Base-by-base conservation (phyloP, 2,113 vertebrate species). In the Gyps fulvus region DNA sequence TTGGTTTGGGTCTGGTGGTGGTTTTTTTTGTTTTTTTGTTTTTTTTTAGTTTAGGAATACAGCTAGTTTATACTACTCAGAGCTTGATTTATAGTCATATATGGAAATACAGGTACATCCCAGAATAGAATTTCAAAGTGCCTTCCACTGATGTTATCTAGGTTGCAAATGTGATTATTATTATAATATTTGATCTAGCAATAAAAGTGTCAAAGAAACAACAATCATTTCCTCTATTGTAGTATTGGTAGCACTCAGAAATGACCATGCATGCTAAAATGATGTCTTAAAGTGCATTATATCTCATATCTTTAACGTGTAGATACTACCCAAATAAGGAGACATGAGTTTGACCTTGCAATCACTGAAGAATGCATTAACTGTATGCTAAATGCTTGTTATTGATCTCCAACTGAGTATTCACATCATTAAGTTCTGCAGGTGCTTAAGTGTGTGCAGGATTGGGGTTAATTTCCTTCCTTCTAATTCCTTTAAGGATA, bases 401-500 rank as follows among this genome's bases (percentile, higher is more conserved):
- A 92, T 59, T 80, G 85, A 95, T 96, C 62, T 95, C 92, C 66
- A 76, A 22, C 83, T 57, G 88, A 73, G 92, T 73, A 72, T 58
- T 90, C 66, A 77, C 26, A 92, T 92, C 34, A 83, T 92, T 77
- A 94, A 62, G 6, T 87, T 89, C 80, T 94, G 45, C 89, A 95
- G 80, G 55, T 84, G 77, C 32, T 89, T 90, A 66, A 89, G 72
- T 70, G 32, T 58, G 38, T 93, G 50, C 54, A 81, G 29, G 32
- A 63, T 38, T 89, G 47, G 34, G 3, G 5, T 38, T 96, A 45
- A 87, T 92, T 95, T 95, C 54, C 66, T 77, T 62, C 70, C 29
- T 91, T 87, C 52, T 62, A 80, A 83, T 80, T 96, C 38, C 38
- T 95, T 84, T 84, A 78, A 89, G 80, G 91, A 87, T 34, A 96